phyloP scores from a whole-genome alignment of 1,140 invertebrate genomes.

The Sitophilus oryzae region DNA sequence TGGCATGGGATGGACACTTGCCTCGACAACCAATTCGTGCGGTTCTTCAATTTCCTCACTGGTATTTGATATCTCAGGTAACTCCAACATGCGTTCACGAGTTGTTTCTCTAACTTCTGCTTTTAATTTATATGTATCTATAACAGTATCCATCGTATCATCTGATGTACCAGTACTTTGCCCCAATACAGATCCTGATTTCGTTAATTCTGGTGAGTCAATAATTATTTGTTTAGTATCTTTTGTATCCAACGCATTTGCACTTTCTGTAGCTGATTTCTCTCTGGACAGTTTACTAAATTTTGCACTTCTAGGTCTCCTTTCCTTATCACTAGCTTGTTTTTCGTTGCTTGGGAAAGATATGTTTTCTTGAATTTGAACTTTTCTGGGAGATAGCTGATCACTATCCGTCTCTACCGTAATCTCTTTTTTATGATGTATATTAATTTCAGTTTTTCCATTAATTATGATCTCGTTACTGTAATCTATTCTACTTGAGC shows the following conservation, averaged over 20 bases:
- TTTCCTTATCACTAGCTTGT: conserved; percentile 20
- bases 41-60: conserved; percentile 32
- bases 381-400: conserved; percentile 10
- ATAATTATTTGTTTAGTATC: neutral
- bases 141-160: conserved; percentile 24
- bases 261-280: conserved; percentile 6
- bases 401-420: conserved; percentile 16
- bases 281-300: conserved; percentile 26
- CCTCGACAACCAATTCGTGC: conserved; percentile 26
- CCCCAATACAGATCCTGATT: conserved; percentile 1
- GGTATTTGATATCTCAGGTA: conserved; percentile 27
- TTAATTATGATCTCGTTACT: conserved; percentile 35
- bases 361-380: conserved; percentile 8
- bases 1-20: conserved; percentile 29
- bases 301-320: conserved; percentile 34
- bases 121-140: conserved; percentile 20
- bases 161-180: conserved; percentile 28
- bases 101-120: conserved; percentile 11
- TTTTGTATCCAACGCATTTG: neutral
- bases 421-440: conserved; percentile 32
- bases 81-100: neutral
- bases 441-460: conserved; percentile 36
- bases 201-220: neutral
- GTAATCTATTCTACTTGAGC: conserved; percentile 31
- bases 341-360: conserved; percentile 11